Evolutionary conservation across 1,140 invertebrate species (phyloP).

Genomic region (Planococcus citri): DNA sequence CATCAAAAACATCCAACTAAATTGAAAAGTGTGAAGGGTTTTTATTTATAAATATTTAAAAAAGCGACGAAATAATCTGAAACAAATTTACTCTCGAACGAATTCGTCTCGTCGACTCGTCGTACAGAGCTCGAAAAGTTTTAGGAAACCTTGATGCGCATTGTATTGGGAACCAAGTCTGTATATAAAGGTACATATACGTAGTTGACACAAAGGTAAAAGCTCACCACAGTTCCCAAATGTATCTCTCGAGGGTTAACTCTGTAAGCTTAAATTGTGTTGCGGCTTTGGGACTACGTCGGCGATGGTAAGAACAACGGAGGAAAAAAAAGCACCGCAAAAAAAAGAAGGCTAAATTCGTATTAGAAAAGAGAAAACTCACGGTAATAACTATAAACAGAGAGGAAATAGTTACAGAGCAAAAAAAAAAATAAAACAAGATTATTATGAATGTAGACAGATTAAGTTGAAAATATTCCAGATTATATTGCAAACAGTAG

Average conservation of each 20-base stretch:
- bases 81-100: too few species aligned
- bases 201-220: constrained; percentile 6
- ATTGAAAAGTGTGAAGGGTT: too few species aligned
- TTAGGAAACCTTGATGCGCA: background rate
- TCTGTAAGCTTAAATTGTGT: constrained; percentile 7
- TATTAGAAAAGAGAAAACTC: background rate
- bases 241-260: constrained; percentile 2
- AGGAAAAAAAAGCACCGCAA: background rate
- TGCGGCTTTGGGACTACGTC: constrained; percentile 5
- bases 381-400: background rate
- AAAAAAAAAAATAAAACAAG: background rate
- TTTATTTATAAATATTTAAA: too few species aligned
- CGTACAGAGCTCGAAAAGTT: too few species aligned
- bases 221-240: constrained; percentile 5
- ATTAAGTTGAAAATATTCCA: constrained; percentile 4
- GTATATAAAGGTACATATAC: constrained; percentile 4
- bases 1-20: too few species aligned
- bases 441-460: constrained; percentile 7
- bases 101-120: too few species aligned
- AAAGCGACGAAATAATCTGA: too few species aligned
- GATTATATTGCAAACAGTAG: background rate
- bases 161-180: background rate
- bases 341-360: background rate
- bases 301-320: background rate
- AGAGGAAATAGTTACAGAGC: background rate